These are phyloP conservation scores for Dicentrarchus labrax DNA, from an alignment of 2,113 vertebrate genomes.

Conservation along the genomic window DNA sequence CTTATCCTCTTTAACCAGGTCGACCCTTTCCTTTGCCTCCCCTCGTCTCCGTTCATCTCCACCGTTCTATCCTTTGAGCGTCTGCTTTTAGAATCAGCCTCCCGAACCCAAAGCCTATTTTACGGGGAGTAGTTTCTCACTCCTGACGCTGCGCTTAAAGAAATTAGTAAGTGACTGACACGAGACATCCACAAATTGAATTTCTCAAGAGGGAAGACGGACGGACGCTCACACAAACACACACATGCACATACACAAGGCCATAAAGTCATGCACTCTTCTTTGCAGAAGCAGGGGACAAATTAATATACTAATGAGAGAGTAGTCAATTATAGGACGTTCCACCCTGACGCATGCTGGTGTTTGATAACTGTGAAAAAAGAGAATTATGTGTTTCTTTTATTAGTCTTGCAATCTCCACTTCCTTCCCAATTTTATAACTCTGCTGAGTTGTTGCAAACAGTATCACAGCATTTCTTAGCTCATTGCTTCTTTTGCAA, in stretches of 20 bases:
- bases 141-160: slow-evolving; percentile 66
- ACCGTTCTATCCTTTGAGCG: slow-evolving; percentile 44
- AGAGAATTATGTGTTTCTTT: not conserved
- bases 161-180: slow-evolving; percentile 80
- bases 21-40: slow-evolving; percentile 12
- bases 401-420: slow-evolving; percentile 29
- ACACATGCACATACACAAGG: slow-evolving; percentile 28
- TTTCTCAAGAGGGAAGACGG: slow-evolving; percentile 64
- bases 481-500: slow-evolving; percentile 6
- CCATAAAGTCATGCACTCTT: slow-evolving; percentile 32
- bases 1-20: slow-evolving; percentile 47
- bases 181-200: slow-evolving; percentile 73
- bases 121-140: slow-evolving; percentile 71
- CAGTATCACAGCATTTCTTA: slow-evolving; percentile 9
- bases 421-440: slow-evolving; percentile 23
- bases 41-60: slow-evolving; percentile 26
- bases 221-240: slow-evolving; percentile 46
- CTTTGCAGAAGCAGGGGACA: slow-evolving; percentile 22
- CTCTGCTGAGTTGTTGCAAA: slow-evolving; percentile 6
- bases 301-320: slow-evolving; percentile 51
- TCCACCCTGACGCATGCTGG: slow-evolving; percentile 37
- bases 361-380: slow-evolving; percentile 35
- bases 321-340: slow-evolving; percentile 48
- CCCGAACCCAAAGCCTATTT: slow-evolving; percentile 78
- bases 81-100: slow-evolving; percentile 63